Conservation (phyloP, 2,888 invertebrate species). For the Drosophila nigricruria region DNA sequence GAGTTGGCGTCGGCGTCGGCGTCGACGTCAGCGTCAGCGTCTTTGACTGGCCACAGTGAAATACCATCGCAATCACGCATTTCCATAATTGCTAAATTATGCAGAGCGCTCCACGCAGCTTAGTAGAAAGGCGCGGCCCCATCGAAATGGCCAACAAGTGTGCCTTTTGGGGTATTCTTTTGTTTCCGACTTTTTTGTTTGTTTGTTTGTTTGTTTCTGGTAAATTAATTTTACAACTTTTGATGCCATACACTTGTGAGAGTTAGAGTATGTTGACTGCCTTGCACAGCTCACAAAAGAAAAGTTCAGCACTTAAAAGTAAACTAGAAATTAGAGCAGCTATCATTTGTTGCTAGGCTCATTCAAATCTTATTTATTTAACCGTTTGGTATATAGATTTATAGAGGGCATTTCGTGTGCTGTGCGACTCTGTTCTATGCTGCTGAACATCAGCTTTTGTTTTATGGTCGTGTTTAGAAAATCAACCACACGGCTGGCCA, state of each 20-base stretch:
- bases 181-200: constrained; percentile 42
- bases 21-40: constrained; percentile 5
- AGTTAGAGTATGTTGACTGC: constrained; percentile 6
- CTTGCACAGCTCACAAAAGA: background rate
- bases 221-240: constrained; percentile 76
- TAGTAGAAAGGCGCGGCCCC: constrained; percentile 33
- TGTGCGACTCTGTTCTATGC: constrained; percentile 17
- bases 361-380: background rate
- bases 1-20: background rate
- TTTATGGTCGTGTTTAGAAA: constrained; percentile 67
- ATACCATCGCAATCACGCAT: constrained; percentile 55
- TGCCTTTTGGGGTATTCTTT: constrained; percentile 60
- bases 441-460: constrained; percentile 45
- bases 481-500: constrained; percentile 37
- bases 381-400: background rate
- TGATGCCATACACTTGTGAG: constrained; percentile 11
- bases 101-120: constrained; percentile 49
- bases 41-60: constrained; percentile 13
- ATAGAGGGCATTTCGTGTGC: constrained; percentile 31
- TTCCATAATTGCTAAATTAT: constrained; percentile 81
- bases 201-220: constrained; percentile 59
- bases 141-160: constrained; percentile 64
- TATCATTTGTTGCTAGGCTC: background rate
- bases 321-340: no score
- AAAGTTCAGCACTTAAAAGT: background rate